Percentiles rank a stretch among this genome's conserved stretches.
Evolutionary conservation across 35 echinoderm and acorn worm genomes (phyloP).

Genomic region (Heliocidaris erythrogramma): DNA sequence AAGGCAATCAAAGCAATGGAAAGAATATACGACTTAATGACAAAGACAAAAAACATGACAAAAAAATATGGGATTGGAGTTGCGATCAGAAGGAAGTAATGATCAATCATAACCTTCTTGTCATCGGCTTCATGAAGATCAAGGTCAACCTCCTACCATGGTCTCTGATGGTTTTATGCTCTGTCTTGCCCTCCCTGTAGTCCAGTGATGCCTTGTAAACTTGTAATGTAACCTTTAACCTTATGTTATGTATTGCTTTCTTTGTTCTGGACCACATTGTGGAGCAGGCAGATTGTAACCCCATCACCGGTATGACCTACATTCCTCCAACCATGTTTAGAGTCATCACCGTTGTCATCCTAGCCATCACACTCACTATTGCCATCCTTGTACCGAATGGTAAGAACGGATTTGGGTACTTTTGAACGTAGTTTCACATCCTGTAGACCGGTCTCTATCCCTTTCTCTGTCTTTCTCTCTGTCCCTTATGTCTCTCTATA

Average conservation of each 20-base stretch:
- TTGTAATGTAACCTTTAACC: background rate
- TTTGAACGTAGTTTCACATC: too few species aligned
- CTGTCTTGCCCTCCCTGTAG: background rate
- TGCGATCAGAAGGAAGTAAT: background rate
- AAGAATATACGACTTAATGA: too few species aligned
- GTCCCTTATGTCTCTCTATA: too few species aligned
- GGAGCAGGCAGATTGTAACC: conserved; percentile 80
- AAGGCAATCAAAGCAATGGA: too few species aligned
- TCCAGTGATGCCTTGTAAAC: too few species aligned
- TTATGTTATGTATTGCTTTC: background rate
- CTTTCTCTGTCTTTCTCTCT: background rate
- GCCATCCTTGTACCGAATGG: conserved; percentile 93
- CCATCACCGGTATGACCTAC: conserved; percentile 69
- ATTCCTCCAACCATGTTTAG: conserved; percentile 84
- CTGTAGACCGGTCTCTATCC: background rate
- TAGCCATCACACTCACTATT: conserved; percentile 66
- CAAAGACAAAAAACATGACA: too few species aligned
- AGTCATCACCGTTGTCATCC: conserved; percentile 79
- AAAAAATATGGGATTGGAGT: too few species aligned
- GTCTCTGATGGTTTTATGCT: background rate
- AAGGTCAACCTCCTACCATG: background rate
- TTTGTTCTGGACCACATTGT: background rate
- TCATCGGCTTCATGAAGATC: too few species aligned
- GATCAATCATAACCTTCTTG: background rate
- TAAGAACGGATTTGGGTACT: conserved; percentile 39